Evolutionary conservation across 2,888 invertebrate species (phyloP), one percentile per base, ranked within the genome.

Genomic region (Amphipyra tragopoginis): DNA sequence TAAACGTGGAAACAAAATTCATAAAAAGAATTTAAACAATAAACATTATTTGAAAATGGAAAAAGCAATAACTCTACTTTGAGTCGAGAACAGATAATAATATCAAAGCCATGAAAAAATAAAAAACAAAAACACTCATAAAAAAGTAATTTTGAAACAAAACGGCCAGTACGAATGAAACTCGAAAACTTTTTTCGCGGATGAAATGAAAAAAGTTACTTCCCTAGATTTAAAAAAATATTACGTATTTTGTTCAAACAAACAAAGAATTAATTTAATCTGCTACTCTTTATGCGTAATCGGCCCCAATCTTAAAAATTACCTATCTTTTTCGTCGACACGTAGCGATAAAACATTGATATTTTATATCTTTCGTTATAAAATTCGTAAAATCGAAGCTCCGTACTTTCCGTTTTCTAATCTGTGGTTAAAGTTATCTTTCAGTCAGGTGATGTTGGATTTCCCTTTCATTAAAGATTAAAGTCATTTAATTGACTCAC

Each of bases 141-240:
- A 33, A 44, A 14, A 63, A n/a, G 13, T 13, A 33, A 57, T 58
- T 59, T 51, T 0, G 4, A 36, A 47, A 54, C 43, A 40, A 47
- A n/a, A 14, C 42, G 13, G 6, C 34, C 38, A 15, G 42, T 13
- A 15, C 14, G 29, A 36, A 39, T 10, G n/a, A 5, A 44, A 48
- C 15, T 39, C 43, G 1, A 9, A 65, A 57, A n/a, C n/a, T 26
- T 44, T 54, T 62, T 52, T 10, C n/a, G 3, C 33, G 13, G 39
- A 48, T 14, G 39, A 34, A 62, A 67, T 67, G 13, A 48, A 68
- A 54, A 72, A 70, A 53, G 55, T 51, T 72, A 54, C n/a, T 8
- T 15, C 10, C 3, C 8, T 11, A 50, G 15, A 50, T 39, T 39
- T 8, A 48, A 69, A 52, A 43, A 38, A 14, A 1, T 33, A 7